Base-by-base conservation (phyloP, 2,888 invertebrate species). In the Eilema griseolum region DNA sequence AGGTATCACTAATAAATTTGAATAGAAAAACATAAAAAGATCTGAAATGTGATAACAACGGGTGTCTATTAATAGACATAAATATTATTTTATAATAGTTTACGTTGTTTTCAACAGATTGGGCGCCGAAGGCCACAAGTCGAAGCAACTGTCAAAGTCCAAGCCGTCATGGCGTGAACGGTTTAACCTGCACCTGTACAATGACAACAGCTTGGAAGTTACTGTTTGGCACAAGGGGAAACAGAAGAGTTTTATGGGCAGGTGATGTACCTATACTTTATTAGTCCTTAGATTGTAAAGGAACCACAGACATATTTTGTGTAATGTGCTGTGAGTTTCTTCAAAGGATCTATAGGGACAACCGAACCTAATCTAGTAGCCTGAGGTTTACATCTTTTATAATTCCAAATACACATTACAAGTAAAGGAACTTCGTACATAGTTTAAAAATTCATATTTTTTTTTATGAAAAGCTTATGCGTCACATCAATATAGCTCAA, bases 141-240 rank as follows among this genome's bases (percentile, higher is more conserved):
- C 94, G 14, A 95, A 94, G 81, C 93, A 91, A 83, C 91, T 92
- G 16, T 81, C 90, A 57, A 94, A 93, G 83, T 86, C 91, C 8
- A 93, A 93, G 71, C 84, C 91, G 20, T 88, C 88, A 72, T 95
- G 95, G 95, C 89, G 93, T 63, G 95, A 95, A 72, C 85, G 92
- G 75, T 95, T 95, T 74, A 94, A 95, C 82, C 73, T 95, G 41
- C 87, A 93, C 74, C 74, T 92, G 16, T 92, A 94, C 70, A 94
- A 94, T 64, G 93, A 94, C 71, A 92, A 78, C 74, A 83, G 82
- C 67, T 83, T 95, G 72, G 95, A 95, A 82, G 86, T 93, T 69
- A 92, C 93, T 65, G 90, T 94, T 37, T 95, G 94, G 94, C 91
- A 93, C 75, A 95, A 95, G 85, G 93, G 90, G 41, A 94, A 92